Base-by-base conservation (phyloP, 2,888 invertebrate genomes). In the Caenorhabditis sp. region DNA sequence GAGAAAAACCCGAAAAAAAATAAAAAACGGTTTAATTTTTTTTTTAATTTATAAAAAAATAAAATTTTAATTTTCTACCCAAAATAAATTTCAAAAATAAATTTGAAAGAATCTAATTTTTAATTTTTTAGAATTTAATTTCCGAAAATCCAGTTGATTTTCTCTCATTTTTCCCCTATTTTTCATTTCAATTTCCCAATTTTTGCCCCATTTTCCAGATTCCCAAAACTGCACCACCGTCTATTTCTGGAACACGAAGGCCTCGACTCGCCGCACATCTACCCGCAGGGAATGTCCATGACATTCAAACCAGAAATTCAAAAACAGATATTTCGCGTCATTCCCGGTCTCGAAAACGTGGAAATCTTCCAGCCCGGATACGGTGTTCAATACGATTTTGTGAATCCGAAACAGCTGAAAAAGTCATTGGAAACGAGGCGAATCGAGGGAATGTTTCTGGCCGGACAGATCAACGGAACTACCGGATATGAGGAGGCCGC, bases 401-500 rank as follows among this genome's bases (percentile, higher is more conserved):
- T 97, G 44, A 96, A 97, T 93, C 96, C 96, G 0, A 93, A 95
- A 69, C 96, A 96, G 92, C 91, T 97, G 24, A 94, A 93, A 72
- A 93, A 94, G 1, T 94, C 94, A 3, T 92, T 97, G 70, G 96
- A 96, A 92, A 95, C 96, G 0, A 94, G 86, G 53, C 82, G 77
- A 87, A 94, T 96, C 6, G 89, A 93, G 0, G 94, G 95, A 50
- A 93, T 97, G 11, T 97, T 94, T 92, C 94, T 97, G 82, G 96
- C 96, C 56, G 97, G 97, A 0, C 97, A 97, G 93, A 96, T 97
- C 80, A 97, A 97, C 93, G 97, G 96, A 4, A 96, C 96, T 0
- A 96, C 96, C 0, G 96, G 96, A 0, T 97, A 97, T 92, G 96
- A 97, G 93, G 96, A 97, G 92, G 97, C 97, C 9, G 96, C 96